Base-by-base conservation (phyloP, 1,140 invertebrate genomes). In the Probaryconus sp. region DNA sequence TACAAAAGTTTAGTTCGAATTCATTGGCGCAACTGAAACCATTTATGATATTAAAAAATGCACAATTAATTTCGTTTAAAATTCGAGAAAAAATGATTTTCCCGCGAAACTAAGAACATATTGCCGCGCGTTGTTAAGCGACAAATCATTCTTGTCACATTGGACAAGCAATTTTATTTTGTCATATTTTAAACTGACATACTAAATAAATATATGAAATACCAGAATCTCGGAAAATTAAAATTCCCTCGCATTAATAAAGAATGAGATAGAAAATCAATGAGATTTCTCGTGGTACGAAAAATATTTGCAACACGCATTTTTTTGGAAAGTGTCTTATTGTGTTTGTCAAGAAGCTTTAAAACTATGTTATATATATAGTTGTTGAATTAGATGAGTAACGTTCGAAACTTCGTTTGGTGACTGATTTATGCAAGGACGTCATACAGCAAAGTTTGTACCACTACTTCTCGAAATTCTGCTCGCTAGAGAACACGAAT, bases 281-380 rank as follows among this genome's bases (percentile, higher is more conserved):
- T 18, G 16, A 45, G 43, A 18, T 35, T 33, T 35, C 48, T 45
- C 20, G n/a, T n/a, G 14, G 37, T 65, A 16, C 10, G 40, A 55
- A 38, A 45, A 65, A 55, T 55, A 47, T 55, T n/a, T 47, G 24
- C 42, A 5, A 43, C 4, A 16, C 24, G 11, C 42, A 14, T 48
- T 20, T 31, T 56, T 33, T 50, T 56, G 64, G 51, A 58, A 65
- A 65, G 31, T 38, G 55, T 68, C 51, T 58, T 68, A 58, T 68
- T 68, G 50, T 58, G 51, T 68, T 60, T 71, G 58, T 35, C 18
- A 37, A 63, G 45, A 24, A 56, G 56, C 42, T 43, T 40, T 37
- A 37, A 64, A 71, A 64, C 43, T 63, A 10, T 33, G 56, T 53
- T 71, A 21, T 58, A 38, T n/a, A n/a, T 28, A 53, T 63, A 45